Evolutionary conservation across 2,888 invertebrate genomes (phyloP).

Genomic region (Entomobrya multifasciata): DNA sequence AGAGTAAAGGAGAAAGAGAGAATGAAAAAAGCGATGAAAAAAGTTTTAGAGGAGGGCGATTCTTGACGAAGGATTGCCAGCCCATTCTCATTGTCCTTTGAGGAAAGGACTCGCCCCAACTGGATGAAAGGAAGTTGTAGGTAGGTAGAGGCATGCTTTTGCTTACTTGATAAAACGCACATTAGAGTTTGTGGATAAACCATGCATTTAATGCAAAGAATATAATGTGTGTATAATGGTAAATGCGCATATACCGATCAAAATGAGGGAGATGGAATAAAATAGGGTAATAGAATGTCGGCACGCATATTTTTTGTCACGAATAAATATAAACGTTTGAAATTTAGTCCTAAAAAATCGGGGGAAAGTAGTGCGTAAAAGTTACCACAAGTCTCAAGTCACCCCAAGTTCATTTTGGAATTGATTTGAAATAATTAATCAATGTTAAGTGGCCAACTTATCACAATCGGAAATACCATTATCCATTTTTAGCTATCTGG

Average conservation of each 20-base stretch:
- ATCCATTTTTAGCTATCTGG: too few relatives aligned
- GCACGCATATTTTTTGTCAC: background rate
- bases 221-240: background rate
- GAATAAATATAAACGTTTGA: too few relatives aligned
- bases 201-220: too few relatives aligned
- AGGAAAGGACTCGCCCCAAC: constrained; percentile 79
- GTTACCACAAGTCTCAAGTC: too few relatives aligned
- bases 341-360: too few relatives aligned
- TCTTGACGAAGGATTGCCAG: constrained; percentile 78
- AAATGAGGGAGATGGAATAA: background rate
- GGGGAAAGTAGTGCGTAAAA: too few relatives aligned
- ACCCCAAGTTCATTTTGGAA: too few relatives aligned
- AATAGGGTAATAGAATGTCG: background rate
- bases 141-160: constrained; percentile 57
- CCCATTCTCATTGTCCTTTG: constrained; percentile 79
- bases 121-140: constrained; percentile 77
- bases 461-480: too few relatives aligned
- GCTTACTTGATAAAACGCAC: constrained; percentile 59
- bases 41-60: constrained; percentile 73
- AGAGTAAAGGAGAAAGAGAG: constrained; percentile 20
- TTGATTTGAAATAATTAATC: background rate
- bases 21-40: constrained; percentile 63
- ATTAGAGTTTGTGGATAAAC: background rate
- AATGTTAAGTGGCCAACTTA: background rate
- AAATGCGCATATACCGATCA: constrained; percentile 30